phyloP scores from a whole-genome alignment of 2,888 invertebrate species.

The Cheilosia variabilis region DNA sequence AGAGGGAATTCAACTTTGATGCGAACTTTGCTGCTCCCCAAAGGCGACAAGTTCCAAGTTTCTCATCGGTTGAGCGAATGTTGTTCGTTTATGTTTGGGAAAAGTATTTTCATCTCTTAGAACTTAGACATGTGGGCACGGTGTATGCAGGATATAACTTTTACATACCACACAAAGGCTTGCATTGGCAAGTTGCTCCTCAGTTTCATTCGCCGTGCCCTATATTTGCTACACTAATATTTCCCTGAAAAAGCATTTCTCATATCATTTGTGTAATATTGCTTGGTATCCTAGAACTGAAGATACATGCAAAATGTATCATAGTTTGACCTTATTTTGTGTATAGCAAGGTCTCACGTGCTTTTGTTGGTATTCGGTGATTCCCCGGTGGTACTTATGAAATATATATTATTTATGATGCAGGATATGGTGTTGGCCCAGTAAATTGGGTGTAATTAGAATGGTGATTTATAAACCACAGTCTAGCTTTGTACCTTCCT shows the following conservation, averaged over 20 bases:
- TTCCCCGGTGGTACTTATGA: conserved; percentile 1
- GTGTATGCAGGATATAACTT: background rate
- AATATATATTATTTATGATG: conserved; percentile 20
- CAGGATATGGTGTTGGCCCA: conserved; percentile 18
- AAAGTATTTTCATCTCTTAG: conserved; percentile 5
- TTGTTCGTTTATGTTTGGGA: conserved; percentile 9
- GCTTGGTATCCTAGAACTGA: conserved; percentile 8
- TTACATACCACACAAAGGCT: background rate
- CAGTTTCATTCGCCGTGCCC: conserved; percentile 10
- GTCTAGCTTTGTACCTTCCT: background rate
- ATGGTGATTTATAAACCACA: background rate
- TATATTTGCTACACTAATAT: background rate
- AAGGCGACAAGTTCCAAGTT: conserved; percentile 11
- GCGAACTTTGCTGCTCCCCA: background rate
- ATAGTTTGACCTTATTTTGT: background rate
- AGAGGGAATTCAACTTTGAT: background rate
- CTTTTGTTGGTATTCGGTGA: background rate
- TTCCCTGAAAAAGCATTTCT: background rate
- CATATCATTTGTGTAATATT: background rate
- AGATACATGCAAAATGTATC: conserved; percentile 24
- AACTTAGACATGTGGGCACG: background rate
- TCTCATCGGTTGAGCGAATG: background rate
- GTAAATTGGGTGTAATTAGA: conserved; percentile 33
- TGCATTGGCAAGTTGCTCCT: background rate
- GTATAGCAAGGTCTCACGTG: background rate